Evolutionary conservation across 2,113 vertebrate species (phyloP), one percentile per base, ranked within the genome.

Genomic region (Elaphurus davidianus): DNA sequence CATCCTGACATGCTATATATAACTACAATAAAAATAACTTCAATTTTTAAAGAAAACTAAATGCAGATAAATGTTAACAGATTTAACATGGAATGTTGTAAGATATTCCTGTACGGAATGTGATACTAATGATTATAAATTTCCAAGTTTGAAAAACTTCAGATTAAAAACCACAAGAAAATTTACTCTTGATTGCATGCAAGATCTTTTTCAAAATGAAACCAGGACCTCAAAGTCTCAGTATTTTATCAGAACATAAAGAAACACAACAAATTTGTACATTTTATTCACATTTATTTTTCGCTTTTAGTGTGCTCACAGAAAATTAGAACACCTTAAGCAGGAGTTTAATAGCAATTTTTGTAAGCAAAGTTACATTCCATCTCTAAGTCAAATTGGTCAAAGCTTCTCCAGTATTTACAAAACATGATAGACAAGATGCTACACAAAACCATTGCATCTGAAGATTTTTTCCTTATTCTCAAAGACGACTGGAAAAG

Each of bases 211-310:
- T 97, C 98, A 98, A 96, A 91, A 98, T 95, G 98, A 98, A 97
- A 96, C 97, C 98, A 98, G 98, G 98, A 99, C 95, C 94, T 98
- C 83, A 54, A 98, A 95, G 98, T 95, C 97, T 98, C 97, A 98
- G 95, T 98, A 97, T 97, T 95, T 90, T 96, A 98, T 96, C 98
- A 98, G 96, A 98, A 98, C 97, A 99, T 99, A 99, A 99, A 99
- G 98, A 99, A 99, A 99, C 99, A 99, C 99, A 98, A 99, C 99
- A 98, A 98, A 99, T 98, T 99, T 98, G 98, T 99, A 99, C 99
- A 99, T 99, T 99, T 99, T 99, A 99, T 99, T 99, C 99, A 99
- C 99, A 99, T 99, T 99, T 99, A 99, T 99, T 99, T 99, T 99
- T 99, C 98, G 99, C 99, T 99, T 99, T 99, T 99, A 99, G 99